Percentiles rank a stretch among this genome's conserved stretches.
Conservation (phyloP, 2,113 vertebrate species). For the Peromyscus californicus region DNA sequence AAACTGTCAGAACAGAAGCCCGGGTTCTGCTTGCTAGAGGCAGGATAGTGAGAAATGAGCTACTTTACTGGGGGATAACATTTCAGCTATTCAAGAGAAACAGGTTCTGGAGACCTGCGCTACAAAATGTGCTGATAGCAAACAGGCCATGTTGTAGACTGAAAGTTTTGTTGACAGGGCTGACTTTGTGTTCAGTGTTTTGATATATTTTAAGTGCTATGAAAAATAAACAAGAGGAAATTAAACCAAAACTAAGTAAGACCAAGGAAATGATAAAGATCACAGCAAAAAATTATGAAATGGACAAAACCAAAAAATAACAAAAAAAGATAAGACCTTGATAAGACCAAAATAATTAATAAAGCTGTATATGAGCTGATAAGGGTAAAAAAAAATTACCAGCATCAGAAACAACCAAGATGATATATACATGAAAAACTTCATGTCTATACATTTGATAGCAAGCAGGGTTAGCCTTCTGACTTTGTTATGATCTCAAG, state of each 20-base stretch:
- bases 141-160: not conserved
- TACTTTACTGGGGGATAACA: not conserved
- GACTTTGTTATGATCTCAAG: not conserved
- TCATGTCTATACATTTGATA: not conserved
- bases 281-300: not conserved
- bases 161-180: not conserved
- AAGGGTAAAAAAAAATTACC: not conserved
- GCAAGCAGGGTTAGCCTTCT: not conserved
- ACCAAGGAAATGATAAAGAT: not conserved
- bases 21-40: not conserved
- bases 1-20: not conserved
- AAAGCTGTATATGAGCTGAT: not conserved
- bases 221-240: not conserved
- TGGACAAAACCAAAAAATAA: conserved; percentile 22
- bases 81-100: not conserved
- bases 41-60: not conserved
- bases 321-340: not conserved
- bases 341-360: not conserved
- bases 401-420: not conserved
- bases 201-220: not conserved
- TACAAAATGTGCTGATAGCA: not conserved
- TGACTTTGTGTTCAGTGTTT: not conserved
- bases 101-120: not conserved
- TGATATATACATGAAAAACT: not conserved
- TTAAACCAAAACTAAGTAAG: not conserved